A percentile compares a stretch with the other conserved stretches of the same genome.
These are phyloP conservation scores for Alosa sapidissima DNA, from an alignment of 2,797 vertebrate genomes.

Conservation along the genomic window DNA sequence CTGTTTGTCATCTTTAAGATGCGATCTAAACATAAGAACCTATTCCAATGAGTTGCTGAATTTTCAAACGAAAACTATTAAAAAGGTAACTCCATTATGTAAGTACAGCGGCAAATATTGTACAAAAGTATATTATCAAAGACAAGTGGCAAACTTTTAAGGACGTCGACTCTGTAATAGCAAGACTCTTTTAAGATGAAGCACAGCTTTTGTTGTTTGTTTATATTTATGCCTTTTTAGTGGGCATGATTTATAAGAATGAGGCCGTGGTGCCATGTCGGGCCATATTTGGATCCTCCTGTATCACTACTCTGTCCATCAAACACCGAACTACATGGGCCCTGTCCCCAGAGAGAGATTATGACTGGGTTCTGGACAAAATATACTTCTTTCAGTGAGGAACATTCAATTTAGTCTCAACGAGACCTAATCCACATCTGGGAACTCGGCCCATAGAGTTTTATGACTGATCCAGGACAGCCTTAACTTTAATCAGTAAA, in stretches of 20 bases:
- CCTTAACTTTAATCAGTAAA: conserved; percentile 8
- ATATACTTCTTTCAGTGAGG: background rate
- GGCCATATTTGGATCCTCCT: background rate
- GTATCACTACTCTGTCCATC: background rate
- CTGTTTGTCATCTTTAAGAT: conserved; percentile 16
- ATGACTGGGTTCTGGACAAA: background rate
- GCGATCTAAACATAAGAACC: background rate
- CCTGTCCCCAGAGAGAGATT: background rate
- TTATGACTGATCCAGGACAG: background rate
- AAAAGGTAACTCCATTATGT: background rate
- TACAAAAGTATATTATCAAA: background rate
- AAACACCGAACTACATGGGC: background rate
- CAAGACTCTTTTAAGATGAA: background rate
- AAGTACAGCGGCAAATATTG: background rate
- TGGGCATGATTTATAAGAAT: background rate
- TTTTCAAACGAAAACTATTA: background rate
- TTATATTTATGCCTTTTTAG: background rate
- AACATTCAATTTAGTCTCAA: background rate
- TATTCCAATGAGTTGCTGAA: background rate
- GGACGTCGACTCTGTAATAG: background rate
- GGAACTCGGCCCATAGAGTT: background rate
- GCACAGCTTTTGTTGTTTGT: background rate
- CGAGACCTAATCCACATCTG: conserved; percentile 5
- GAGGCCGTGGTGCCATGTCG: background rate
- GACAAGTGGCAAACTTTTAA: background rate